phyloP scores from a whole-genome alignment of 2,797 vertebrate genomes.

The Silurus lanzhouensis region DNA sequence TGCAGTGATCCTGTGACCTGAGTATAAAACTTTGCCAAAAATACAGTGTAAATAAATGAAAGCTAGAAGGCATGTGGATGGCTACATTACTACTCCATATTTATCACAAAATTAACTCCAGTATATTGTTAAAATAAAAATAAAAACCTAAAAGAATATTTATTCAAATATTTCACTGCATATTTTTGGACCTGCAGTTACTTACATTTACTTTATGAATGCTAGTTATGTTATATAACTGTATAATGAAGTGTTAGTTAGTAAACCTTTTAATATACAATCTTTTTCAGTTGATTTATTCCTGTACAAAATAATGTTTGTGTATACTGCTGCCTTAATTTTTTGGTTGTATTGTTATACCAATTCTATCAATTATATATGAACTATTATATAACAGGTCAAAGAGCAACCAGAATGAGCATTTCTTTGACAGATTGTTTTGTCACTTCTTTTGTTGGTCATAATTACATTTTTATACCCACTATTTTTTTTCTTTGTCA shows the following conservation, averaged over 20 bases:
- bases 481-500: too few species aligned
- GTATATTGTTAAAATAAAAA: background rate
- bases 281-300: background rate
- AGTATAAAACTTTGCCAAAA: background rate
- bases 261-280: background rate
- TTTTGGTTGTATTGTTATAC: background rate
- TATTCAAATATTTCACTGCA: background rate
- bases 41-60: background rate
- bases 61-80: background rate
- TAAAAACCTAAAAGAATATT: background rate
- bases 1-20: background rate
- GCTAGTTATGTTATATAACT: background rate
- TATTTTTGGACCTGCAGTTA: background rate
- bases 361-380: background rate
- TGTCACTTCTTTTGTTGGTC: background rate
- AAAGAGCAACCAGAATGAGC: background rate
- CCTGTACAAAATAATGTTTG: background rate
- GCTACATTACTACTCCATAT: background rate
- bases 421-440: background rate
- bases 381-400: background rate
- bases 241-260: background rate
- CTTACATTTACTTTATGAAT: background rate
- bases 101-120: background rate
- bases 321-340: conserved; percentile 18
- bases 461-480: too few species aligned